Evolutionary conservation across 2,113 vertebrate genomes (phyloP).

Genomic region (Sinocyclocheilus anshuiensis): DNA sequence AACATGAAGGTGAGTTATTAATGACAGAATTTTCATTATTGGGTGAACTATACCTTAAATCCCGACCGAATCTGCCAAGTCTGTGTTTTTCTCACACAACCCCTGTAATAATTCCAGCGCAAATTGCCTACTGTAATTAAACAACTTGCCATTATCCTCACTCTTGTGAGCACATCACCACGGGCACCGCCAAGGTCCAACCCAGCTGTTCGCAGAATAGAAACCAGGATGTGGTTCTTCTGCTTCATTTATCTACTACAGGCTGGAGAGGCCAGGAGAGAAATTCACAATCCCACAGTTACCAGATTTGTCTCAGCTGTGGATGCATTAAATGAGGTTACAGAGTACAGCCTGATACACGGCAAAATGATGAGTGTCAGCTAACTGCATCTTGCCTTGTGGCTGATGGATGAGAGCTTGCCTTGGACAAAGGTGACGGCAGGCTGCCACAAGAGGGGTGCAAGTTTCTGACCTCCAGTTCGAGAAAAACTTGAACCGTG

Average conservation of each 20-base stretch:
- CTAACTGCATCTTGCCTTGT: neutral
- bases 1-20: too few species aligned
- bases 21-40: too few species aligned
- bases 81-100: too few species aligned
- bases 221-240: conserved; percentile 2
- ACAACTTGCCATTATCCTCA: conserved; percentile 22
- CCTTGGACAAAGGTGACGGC: conserved; percentile 17
- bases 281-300: neutral
- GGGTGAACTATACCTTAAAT: too few species aligned
- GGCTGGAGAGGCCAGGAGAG: neutral
- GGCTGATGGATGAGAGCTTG: conserved; percentile 48
- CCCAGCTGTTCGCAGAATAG: conserved; percentile 19
- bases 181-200: conserved; percentile 1
- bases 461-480: conserved; percentile 38
- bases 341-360: conserved; percentile 5
- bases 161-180: conserved; percentile 26
- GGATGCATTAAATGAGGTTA: conserved; percentile 37
- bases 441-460: neutral
- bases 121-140: too few species aligned
- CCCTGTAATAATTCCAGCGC: too few species aligned
- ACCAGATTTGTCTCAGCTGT: conserved; percentile 6
- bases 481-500: neutral
- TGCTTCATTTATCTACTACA: conserved; percentile 36
- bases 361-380: conserved; percentile 19
- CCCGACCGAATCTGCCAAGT: too few species aligned